Conservation (phyloP, 2,888 invertebrate species). For the Dinocampus coccinellae region DNA sequence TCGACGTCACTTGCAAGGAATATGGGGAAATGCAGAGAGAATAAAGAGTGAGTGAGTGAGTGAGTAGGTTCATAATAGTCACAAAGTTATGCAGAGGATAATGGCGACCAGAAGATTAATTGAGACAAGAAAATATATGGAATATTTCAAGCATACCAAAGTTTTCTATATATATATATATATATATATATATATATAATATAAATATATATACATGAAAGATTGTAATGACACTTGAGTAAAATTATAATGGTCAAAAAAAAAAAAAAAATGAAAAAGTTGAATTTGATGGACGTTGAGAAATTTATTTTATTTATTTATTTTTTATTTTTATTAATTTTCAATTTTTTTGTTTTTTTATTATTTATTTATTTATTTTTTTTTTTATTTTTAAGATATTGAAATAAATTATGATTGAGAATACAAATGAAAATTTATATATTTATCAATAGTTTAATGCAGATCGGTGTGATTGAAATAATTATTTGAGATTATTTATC, state of each 20-base stretch:
- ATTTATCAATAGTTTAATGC: too few relatives aligned
- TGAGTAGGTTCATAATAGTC: slow-evolving; percentile 5
- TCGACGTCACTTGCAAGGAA: slow-evolving; percentile 2
- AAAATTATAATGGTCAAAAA: background rate
- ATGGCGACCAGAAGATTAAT: background rate
- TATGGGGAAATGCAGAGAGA: background rate
- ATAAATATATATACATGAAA: background rate
- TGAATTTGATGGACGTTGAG: background rate
- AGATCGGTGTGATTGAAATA: too few relatives aligned
- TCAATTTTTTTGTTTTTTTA: too few relatives aligned
- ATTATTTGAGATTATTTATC: too few relatives aligned
- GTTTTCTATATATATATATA: background rate
- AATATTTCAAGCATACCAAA: background rate
- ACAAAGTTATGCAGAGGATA: background rate
- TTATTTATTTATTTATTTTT: too few relatives aligned
- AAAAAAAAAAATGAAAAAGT: too few relatives aligned
- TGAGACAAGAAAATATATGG: background rate
- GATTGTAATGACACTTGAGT: background rate
- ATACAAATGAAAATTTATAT: too few relatives aligned
- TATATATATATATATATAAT: too few relatives aligned
- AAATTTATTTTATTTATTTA: too few relatives aligned
- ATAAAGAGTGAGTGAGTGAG: background rate
- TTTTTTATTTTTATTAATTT: too few relatives aligned
- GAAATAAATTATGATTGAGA: too few relatives aligned
- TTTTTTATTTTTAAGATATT: too few relatives aligned